Evolutionary conservation across 2,797 vertebrate genomes (phyloP).

Genomic region (Todus mexicanus): DNA sequence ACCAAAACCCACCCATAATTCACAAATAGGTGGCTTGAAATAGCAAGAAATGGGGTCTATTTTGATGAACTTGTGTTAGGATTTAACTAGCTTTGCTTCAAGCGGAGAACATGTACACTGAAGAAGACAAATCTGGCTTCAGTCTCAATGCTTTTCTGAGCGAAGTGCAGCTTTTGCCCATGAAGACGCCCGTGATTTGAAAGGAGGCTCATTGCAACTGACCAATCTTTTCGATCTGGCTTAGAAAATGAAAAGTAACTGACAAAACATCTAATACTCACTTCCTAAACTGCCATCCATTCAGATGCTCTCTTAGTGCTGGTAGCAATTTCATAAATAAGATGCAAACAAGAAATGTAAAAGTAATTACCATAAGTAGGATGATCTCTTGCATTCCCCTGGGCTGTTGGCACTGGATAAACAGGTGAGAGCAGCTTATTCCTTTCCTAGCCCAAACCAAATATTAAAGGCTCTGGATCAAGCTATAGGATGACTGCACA

Average conservation of each 20-base stretch:
- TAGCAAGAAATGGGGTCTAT: not conserved
- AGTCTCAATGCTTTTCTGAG: not conserved
- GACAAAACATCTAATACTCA: not conserved
- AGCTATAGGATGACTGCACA: not conserved
- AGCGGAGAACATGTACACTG: not conserved
- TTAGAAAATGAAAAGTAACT: not conserved
- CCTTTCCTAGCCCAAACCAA: not conserved
- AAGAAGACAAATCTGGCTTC: not conserved
- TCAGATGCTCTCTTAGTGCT: not conserved
- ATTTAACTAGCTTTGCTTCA: not conserved
- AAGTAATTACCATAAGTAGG: not conserved
- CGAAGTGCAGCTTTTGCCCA: not conserved
- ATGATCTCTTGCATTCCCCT: not conserved
- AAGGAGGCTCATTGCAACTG: not conserved
- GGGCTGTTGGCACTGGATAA: not conserved
- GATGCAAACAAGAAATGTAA: not conserved
- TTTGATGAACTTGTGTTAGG: not conserved
- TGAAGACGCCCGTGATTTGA: fast-evolving
- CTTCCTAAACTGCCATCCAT: not conserved
- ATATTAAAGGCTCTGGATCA: not conserved
- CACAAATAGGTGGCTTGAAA: not conserved
- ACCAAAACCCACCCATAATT: not conserved
- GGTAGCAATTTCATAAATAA: not conserved
- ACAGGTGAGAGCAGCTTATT: not conserved
- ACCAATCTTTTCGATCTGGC: not conserved